Evolutionary conservation across 2,113 vertebrate genomes (phyloP).

Genomic region (Muscicapa adusta): DNA sequence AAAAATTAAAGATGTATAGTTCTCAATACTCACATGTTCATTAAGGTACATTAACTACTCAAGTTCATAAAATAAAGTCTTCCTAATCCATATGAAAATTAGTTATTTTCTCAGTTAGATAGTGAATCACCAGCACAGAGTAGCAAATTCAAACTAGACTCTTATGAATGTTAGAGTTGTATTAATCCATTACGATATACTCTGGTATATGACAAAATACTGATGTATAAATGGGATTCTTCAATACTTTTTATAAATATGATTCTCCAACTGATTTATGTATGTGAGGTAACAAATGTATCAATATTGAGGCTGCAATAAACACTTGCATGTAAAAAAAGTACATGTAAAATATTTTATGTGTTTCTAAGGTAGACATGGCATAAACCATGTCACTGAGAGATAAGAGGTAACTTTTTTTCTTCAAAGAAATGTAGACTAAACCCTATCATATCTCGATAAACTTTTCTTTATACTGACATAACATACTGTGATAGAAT

Average conservation of each 20-base stretch:
- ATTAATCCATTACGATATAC: not conserved
- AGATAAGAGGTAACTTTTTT: not conserved
- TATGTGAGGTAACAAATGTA: not conserved
- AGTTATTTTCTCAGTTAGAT: not conserved
- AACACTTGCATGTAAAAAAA: not conserved
- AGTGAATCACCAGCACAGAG: not conserved
- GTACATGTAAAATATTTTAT: not conserved
- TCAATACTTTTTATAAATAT: not conserved
- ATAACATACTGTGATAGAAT: not conserved
- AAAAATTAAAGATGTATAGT: not conserved
- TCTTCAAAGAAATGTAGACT: not conserved
- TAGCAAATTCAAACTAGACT: not conserved
- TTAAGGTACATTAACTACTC: not conserved
- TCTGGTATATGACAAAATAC: not conserved
- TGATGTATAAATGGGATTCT: not conserved
- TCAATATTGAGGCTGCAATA: not conserved
- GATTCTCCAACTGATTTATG: not conserved
- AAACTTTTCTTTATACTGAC: not conserved
- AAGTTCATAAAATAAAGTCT: not conserved
- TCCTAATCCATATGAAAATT: not conserved
- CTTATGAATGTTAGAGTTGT: not conserved
- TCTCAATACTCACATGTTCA: not conserved
- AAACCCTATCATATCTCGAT: not conserved
- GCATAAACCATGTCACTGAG: not conserved
- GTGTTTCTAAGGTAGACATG: not conserved